Base-by-base conservation (phyloP, 2,888 invertebrate species). In the Pyrrhia umbra region DNA sequence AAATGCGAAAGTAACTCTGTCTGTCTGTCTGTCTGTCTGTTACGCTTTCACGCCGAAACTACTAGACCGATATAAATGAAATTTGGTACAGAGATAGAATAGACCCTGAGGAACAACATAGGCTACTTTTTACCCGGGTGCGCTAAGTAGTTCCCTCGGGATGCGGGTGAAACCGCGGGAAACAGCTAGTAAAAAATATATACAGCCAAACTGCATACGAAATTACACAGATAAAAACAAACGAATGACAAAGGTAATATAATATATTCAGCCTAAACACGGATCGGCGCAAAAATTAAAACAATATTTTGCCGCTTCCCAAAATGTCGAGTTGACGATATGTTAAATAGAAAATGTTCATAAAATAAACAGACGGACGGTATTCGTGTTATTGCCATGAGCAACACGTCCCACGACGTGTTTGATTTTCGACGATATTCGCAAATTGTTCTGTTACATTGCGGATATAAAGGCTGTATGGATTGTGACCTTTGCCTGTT, bases 401-500 rank as follows among this genome's bases (percentile, higher is more conserved):
- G 57, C 34, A 18, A 57, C 79, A 62, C 69, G 62, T 78, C 3
- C 21, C 47, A 27, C n/a, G 30, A 21, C 75, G 74, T 45, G 58
- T 55, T 77, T 73, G 78, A 68, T 78, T 67, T 78, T 58, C 37
- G 74, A 42, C 21, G 15, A 60, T 57, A 67, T 77, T 57, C 62
- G 30, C 58, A 34, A 64, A 65, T 77, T 54, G 42, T 65, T 18
- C 20, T 52, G 66, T 57, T 43, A 63, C 47, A 70, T 50, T 46
- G 34, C 27, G 42, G 47, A 45, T 45, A 40, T 40, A 63, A 56
- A 52, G 18, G 51, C 40, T 64, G 65, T 64, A 42, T 50, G 52
- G 20, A 16, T 42, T 57, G 6, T 52, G 34, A 54, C 52, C 40
- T 59, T 37, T 54, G 42, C 30, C 46, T 23, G 25, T 57, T 47